Base-by-base conservation (phyloP, 1,140 invertebrate species). In the Cataglyphis hispanica region DNA sequence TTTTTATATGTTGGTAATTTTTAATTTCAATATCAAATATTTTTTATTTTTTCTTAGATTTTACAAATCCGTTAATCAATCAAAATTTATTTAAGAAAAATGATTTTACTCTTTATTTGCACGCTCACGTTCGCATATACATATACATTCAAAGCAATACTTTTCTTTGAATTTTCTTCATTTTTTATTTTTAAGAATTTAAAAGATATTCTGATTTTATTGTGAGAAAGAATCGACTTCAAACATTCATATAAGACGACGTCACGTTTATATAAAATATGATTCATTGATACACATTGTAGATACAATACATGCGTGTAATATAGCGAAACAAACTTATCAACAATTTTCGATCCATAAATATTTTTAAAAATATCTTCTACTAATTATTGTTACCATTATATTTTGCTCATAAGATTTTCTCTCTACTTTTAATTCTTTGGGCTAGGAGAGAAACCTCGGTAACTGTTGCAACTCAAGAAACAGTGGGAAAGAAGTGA, bases 341-440 rank as follows among this genome's bases (percentile, higher is more conserved):
- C 7, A 74, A 37, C 11, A 11, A 13, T 37, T 60, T 19, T 50
- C 5, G 19, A 5, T n/a, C 8, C 13, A n/a, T 67, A n/a, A 63
- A 63, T 27, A 40, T 43, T 69, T 1, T 37, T 46, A 25, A 25
- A 69, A 69, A 69, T 69, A 16, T 75, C 11, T 72, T 69, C 4
- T 25, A 19, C 11, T 13, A 50, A 40, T 22, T 70, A n/a, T 43
- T 22, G 5, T 22, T 50, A 34, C 19, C 22, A 11, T 50, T 87
- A 25, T 22, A 34, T 69, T 60, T 13, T 60, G 43, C 34, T 56
- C 11, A 50, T 22, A 63, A 66, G n/a, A 6, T 64, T 58, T 19
- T 66, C n/a, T 56, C 19, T 66, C 5, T 8, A 19, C 37, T 19
- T 72, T 56, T 11, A 2, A 8, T 64, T 31, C 1, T 50, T 50